Evolutionary conservation across 2,888 invertebrate species (phyloP).

Genomic region (Diploptera punctata): DNA sequence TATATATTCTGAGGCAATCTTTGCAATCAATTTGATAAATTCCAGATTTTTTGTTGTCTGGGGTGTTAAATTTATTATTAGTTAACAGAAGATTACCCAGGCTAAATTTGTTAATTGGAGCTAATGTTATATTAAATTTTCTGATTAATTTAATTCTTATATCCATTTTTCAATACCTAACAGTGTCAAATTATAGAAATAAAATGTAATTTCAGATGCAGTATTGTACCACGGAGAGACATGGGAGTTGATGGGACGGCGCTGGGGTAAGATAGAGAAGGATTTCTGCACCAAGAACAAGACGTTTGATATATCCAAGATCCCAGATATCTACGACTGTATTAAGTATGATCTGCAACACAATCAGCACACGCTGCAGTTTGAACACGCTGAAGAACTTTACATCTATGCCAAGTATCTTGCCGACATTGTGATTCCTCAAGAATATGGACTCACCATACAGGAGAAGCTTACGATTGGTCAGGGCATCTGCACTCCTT

Average conservation of each 20-base stretch:
- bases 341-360: constrained; percentile 99
- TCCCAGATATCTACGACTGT: constrained; percentile 99
- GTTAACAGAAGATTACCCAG: too few relatives aligned
- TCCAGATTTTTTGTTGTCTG: too few relatives aligned
- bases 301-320: constrained; percentile 96
- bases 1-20: too few relatives aligned
- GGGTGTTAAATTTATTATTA: too few relatives aligned
- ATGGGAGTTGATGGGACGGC: constrained; percentile 96
- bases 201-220: constrained; percentile 79
- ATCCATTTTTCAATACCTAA: too few relatives aligned
- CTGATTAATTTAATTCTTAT: too few relatives aligned
- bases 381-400: constrained; percentile 88
- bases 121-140: too few relatives aligned
- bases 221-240: constrained; percentile 97
- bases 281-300: constrained; percentile 95
- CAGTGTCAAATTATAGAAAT: too few relatives aligned
- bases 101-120: too few relatives aligned
- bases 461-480: constrained; percentile 97
- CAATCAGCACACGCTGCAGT: constrained; percentile 94
- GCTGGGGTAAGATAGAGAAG: constrained; percentile 98
- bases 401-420: constrained; percentile 96
- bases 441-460: constrained; percentile 96
- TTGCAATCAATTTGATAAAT: too few relatives aligned
- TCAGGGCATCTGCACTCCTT: constrained; percentile 96
- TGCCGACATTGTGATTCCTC: constrained; percentile 98